Evolutionary conservation across 2,888 invertebrate species (phyloP).

Genomic region (Leucozona laternaria): DNA sequence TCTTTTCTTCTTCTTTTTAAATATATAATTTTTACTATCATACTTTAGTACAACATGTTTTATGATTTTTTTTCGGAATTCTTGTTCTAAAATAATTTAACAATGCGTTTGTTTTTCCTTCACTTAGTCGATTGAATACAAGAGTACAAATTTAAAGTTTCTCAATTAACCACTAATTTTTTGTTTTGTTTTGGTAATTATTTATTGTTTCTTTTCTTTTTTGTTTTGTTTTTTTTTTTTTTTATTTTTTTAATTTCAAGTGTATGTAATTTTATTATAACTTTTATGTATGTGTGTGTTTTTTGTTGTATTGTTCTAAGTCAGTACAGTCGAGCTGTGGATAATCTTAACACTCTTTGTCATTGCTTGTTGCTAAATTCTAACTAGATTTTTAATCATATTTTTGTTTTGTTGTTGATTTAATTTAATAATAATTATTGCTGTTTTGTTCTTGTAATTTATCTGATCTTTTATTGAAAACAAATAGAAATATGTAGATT

Average conservation of each 20-base stretch:
- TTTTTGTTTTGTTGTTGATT: conserved; percentile 10
- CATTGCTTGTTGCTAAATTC: conserved; percentile 63
- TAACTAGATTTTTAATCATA: conserved; percentile 50
- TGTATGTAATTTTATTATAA: conserved; percentile 36
- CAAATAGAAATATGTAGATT: background rate
- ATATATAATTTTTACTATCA: conserved; percentile 63
- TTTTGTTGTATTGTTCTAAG: conserved; percentile 70
- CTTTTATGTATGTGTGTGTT: conserved; percentile 32
- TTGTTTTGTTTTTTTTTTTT: conserved; percentile 16
- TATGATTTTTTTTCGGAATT: conserved; percentile 33
- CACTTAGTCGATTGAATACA: conserved; percentile 68
- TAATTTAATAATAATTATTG: conserved; percentile 25
- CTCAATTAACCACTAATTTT: conserved; percentile 56
- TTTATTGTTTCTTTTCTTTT: background rate
- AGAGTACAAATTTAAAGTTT: conserved; percentile 71
- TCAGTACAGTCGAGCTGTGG: conserved; percentile 49
- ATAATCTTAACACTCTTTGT: conserved; percentile 26
- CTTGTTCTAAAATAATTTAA: conserved; percentile 52
- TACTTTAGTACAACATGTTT: conserved; percentile 58
- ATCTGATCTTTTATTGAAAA: conserved; percentile 31
- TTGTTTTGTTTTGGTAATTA: conserved; percentile 30
- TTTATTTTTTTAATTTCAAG: conserved; percentile 32
- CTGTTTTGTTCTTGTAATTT: conserved; percentile 30
- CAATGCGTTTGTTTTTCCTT: conserved; percentile 46
- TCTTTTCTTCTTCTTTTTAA: conserved; percentile 40